Evolutionary conservation across 92 coral and sea anemone species (phyloP).

Genomic region (Phymanthus crucifer): DNA sequence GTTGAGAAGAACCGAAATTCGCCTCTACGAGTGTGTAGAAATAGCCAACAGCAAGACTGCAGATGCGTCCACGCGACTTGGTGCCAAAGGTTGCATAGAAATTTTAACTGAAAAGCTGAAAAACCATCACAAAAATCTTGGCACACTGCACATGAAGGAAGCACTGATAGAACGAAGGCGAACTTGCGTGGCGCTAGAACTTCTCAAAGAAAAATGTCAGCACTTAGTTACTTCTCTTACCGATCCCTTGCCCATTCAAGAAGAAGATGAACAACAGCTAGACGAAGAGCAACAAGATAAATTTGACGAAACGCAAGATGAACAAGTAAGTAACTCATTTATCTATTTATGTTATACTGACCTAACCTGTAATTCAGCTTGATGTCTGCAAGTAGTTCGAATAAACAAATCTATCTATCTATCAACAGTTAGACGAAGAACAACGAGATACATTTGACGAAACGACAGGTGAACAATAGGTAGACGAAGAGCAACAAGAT

Average conservation of each 20-base stretch:
- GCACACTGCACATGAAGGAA: slow-evolving; percentile 5
- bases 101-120: slow-evolving; percentile 22
- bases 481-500: no score
- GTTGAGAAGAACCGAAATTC: slow-evolving; percentile 1
- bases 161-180: slow-evolving; percentile 9
- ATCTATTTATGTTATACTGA: no score
- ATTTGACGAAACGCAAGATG: no score
- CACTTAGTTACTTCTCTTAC: slow-evolving; percentile 3
- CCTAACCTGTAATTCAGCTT: no score
- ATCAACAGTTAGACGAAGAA: background rate
- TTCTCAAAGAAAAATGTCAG: background rate
- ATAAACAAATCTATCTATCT: no score
- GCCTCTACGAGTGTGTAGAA: background rate
- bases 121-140: slow-evolving; percentile 9
- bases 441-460: no score
- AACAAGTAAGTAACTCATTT: no score
- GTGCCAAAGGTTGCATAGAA: background rate
- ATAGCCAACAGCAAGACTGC: background rate
- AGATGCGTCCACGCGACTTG: background rate
- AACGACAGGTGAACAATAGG: background rate
- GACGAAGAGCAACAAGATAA: background rate
- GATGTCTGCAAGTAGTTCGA: no score
- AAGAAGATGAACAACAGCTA: background rate
- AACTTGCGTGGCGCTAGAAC: background rate
- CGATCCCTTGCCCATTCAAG: slow-evolving; percentile 7